These are phyloP conservation scores for Agrypnia vestita DNA, from an alignment of 1,140 invertebrate species.

Conservation along the genomic window DNA sequence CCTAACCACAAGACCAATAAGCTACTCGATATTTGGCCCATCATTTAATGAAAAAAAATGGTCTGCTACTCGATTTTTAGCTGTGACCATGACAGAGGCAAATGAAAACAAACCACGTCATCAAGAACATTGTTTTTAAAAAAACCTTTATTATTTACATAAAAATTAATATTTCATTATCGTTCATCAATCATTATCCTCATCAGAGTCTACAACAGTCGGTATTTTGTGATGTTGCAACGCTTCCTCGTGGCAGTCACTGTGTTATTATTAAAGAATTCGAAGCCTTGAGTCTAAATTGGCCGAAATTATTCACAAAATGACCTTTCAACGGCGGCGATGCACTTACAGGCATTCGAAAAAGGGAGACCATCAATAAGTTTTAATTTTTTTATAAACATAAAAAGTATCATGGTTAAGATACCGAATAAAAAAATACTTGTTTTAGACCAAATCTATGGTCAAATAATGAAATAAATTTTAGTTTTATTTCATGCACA, in stretches of 20 bases:
- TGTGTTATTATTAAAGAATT: constrained; percentile 1
- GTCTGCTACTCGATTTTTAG: too few relatives aligned
- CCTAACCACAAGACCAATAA: too few relatives aligned
- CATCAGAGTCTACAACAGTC: not conserved
- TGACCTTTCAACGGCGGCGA: not conserved
- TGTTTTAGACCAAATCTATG: not conserved
- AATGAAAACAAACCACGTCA: too few relatives aligned
- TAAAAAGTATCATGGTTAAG: not conserved
- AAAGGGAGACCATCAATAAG: not conserved
- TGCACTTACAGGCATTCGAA: not conserved
- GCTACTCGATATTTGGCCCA: too few relatives aligned
- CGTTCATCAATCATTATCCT: too few relatives aligned
- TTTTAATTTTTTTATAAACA: not conserved
- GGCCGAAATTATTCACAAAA: not conserved
- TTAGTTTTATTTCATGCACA: too few relatives aligned
- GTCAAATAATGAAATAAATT: too few relatives aligned
- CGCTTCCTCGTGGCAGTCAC: not conserved
- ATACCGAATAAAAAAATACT: not conserved
- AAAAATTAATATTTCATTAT: too few relatives aligned
- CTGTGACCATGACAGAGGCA: too few relatives aligned
- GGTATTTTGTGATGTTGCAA: not conserved
- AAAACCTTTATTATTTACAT: too few relatives aligned
- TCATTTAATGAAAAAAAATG: too few relatives aligned
- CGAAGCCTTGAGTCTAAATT: not conserved
- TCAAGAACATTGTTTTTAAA: too few relatives aligned